Conservation (phyloP, 2,113 vertebrate genomes). For the Neolamprologus hecqui region DNA sequence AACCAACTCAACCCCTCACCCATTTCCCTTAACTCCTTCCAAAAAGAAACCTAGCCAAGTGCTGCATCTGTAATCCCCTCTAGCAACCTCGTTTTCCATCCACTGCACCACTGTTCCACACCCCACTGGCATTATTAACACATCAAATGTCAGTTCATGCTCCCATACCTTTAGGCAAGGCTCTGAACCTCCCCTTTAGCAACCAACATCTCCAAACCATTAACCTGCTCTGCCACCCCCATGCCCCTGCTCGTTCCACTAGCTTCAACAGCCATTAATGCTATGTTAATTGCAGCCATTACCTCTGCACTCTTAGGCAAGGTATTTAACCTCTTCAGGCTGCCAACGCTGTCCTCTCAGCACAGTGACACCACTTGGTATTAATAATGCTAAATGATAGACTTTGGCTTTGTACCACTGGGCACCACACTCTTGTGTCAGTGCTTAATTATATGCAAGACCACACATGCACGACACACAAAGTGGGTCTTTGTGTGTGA, state of each 20-base stretch:
- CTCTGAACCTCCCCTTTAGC: conserved; percentile 7
- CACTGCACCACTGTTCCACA: neutral
- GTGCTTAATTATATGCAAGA: neutral
- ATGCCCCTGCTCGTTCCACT: neutral
- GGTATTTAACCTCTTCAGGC: conserved; percentile 32
- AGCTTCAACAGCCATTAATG: neutral
- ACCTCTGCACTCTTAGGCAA: conserved; percentile 4
- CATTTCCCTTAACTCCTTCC: neutral
- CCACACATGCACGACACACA: neutral
- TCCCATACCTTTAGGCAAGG: conserved; percentile 30
- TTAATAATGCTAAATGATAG: conserved; percentile 25
- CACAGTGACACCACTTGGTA: conserved; percentile 15
- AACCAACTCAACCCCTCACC: neutral
- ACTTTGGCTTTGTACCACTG: neutral
- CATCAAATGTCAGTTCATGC: conserved; percentile 53
- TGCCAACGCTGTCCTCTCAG: neutral
- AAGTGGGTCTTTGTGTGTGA: neutral
- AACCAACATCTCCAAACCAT: conserved; percentile 30
- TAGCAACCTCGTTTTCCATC: neutral
- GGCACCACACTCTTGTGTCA: neutral
- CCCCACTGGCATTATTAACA: conserved; percentile 45
- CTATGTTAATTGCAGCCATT: conserved; percentile 18
- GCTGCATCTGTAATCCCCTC: conserved; percentile 11
- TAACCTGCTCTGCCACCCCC: conserved; percentile 21
- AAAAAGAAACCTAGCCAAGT: conserved; percentile 3